These are phyloP conservation scores for Cheilosia urbana DNA, from an alignment of 2,888 invertebrate genomes.

Conservation along the genomic window DNA sequence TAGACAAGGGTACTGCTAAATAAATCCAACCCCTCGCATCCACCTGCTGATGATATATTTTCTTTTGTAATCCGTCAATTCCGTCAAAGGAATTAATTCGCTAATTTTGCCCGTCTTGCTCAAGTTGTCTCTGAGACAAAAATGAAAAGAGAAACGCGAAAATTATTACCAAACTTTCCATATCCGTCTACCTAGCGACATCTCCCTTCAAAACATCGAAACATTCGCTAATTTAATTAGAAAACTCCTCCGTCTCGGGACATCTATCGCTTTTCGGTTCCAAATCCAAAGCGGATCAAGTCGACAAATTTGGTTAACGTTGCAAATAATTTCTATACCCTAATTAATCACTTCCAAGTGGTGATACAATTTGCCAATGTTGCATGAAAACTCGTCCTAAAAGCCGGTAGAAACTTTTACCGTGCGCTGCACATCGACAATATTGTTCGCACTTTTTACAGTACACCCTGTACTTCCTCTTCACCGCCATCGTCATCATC, in stretches of 20 bases:
- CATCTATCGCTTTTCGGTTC: conserved; percentile 49
- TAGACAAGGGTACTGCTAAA: neutral
- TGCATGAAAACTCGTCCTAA: conserved; percentile 54
- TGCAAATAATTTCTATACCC: conserved; percentile 63
- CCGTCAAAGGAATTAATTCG: neutral
- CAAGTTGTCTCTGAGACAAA: too few species aligned
- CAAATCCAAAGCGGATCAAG: conserved; percentile 55
- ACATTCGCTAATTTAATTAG: conserved; percentile 55
- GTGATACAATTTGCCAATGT: conserved; percentile 38
- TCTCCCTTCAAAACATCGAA: conserved; percentile 25
- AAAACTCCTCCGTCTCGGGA: conserved; percentile 45
- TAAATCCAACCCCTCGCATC: neutral
- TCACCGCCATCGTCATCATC: conserved; percentile 8
- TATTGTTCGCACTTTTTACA: conserved; percentile 57
- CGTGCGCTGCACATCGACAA: conserved; percentile 27
- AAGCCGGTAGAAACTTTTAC: conserved; percentile 45
- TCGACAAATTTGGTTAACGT: conserved; percentile 63
- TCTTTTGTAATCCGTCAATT: neutral
- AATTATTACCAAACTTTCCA: neutral
- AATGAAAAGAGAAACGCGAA: too few species aligned
- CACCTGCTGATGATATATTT: neutral
- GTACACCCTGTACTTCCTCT: conserved; percentile 1
- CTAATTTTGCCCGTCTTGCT: neutral
- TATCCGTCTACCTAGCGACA: neutral
- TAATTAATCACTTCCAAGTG: conserved; percentile 64